Base-by-base conservation (phyloP, 2,888 invertebrate species). In the Pycnomerus fuliginosus region DNA sequence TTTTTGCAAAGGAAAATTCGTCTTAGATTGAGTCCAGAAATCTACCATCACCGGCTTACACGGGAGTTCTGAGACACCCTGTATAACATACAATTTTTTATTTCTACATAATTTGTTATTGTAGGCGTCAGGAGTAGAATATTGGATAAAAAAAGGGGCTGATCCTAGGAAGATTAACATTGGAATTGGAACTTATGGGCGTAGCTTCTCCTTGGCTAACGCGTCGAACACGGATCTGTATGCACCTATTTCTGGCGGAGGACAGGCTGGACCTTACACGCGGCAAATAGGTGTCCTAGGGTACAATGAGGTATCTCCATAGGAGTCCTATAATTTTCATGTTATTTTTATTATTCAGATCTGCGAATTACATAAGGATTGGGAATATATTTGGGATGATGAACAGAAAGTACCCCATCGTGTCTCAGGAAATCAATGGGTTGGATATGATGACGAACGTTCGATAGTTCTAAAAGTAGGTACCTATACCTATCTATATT, bases 291-390 rank as follows among this genome's bases (percentile, higher is more conserved):
- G 89, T 1, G 73, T 77, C 17, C 66, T 87, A 34, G 87, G 86
- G n/a, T 89, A 83, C 60, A 86, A 86, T 56, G 89, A 90, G 72
- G 82, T 61, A 13, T 10, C n/a, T n/a, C n/a, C n/a, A n/a, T n/a
- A n/a, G n/a, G n/a, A n/a, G n/a, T n/a, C n/a, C n/a, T n/a, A n/a
- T n/a, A n/a, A n/a, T n/a, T n/a, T n/a, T n/a, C n/a, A n/a, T n/a
- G n/a, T n/a, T n/a, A n/a, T n/a, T 3, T 34, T 33, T 5, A 27
- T 15, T 36, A 15, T 52, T 20, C 29, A 62, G 58, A 52, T 62
- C 22, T 59, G 56, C 28, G 56, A 55, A 33, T 28, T 52, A 12
- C 20, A 48, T 7, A n/a, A 31, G 3, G 23, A 30, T 13, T 54
- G 53, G 8, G 40, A 48, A 14, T 62, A 60, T 3, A 56, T 56